These are phyloP conservation scores for Maniola hyperantus DNA, from an alignment of 2,888 invertebrate genomes.

Conservation along the genomic window DNA sequence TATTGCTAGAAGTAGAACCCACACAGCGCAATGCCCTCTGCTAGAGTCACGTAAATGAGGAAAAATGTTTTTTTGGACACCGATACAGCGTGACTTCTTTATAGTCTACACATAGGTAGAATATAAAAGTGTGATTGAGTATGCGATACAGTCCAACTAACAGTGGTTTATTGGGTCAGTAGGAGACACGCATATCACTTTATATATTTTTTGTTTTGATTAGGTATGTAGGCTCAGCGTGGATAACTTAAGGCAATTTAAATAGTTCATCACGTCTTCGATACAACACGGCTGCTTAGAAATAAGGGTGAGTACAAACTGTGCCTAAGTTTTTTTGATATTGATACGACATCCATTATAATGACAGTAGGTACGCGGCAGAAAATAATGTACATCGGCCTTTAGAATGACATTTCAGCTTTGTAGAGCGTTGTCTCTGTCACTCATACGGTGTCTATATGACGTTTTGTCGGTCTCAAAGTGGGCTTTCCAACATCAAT, in stretches of 20 bases:
- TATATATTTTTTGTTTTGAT: neutral
- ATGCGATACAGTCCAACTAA: constrained; percentile 14
- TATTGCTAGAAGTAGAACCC: constrained; percentile 4
- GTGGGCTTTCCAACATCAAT: no score
- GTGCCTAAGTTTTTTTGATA: no score
- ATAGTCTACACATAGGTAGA: constrained; percentile 11
- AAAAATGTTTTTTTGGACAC: neutral
- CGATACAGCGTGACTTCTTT: constrained; percentile 10
- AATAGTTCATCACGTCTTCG: constrained; percentile 15
- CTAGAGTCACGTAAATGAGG: constrained; percentile 16
- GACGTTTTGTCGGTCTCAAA: no score
- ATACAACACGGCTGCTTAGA: constrained; percentile 14
- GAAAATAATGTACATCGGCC: no score
- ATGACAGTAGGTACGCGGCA: no score
- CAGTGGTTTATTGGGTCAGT: constrained; percentile 19
- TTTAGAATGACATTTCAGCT: no score
- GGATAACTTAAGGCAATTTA: constrained; percentile 16
- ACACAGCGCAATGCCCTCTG: constrained; percentile 16
- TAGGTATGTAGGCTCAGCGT: constrained; percentile 1
- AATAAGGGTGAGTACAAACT: constrained; percentile 5
- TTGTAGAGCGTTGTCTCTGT: no score
- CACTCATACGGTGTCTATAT: no score
- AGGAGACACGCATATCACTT: constrained; percentile 14
- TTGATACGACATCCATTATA: no score
- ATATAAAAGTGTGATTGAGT: constrained; percentile 16